Conservation (phyloP, 2,888 invertebrate genomes). For the Heteromurus nitidus region DNA sequence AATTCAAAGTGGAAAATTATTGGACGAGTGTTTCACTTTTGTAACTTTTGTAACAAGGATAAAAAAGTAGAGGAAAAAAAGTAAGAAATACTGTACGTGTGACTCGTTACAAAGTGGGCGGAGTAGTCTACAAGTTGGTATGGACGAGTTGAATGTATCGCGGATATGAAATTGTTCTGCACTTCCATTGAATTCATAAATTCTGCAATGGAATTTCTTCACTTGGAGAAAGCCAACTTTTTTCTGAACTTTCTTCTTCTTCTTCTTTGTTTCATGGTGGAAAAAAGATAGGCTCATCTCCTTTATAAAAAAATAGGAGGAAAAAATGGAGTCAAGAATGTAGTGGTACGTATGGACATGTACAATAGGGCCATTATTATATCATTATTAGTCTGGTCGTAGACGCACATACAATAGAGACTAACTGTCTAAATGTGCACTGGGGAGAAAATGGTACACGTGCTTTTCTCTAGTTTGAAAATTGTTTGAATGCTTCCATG, state of each 20-base stretch:
- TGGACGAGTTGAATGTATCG: slow-evolving; percentile 35
- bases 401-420: no score
- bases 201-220: slow-evolving; percentile 57
- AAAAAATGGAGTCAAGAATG: background rate
- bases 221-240: slow-evolving; percentile 35
- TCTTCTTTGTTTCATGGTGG: slow-evolving; percentile 42
- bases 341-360: background rate
- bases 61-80: background rate
- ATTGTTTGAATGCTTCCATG: slow-evolving; percentile 60
- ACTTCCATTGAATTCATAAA: slow-evolving; percentile 64
- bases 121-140: slow-evolving; percentile 10
- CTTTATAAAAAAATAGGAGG: slow-evolving; percentile 22
- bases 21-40: background rate
- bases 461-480: slow-evolving; percentile 35
- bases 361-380: slow-evolving; percentile 36
- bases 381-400: no score
- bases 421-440: slow-evolving; percentile 6
- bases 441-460: slow-evolving; percentile 21
- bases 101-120: background rate
- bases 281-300: slow-evolving; percentile 28
- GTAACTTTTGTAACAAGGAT: background rate
- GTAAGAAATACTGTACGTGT: background rate
- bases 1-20: slow-evolving; percentile 14
- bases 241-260: slow-evolving; percentile 20
- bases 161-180: slow-evolving; percentile 62